Evolutionary conservation across 2,888 invertebrate genomes (phyloP).

Genomic region (Ichneumon xanthorius): DNA sequence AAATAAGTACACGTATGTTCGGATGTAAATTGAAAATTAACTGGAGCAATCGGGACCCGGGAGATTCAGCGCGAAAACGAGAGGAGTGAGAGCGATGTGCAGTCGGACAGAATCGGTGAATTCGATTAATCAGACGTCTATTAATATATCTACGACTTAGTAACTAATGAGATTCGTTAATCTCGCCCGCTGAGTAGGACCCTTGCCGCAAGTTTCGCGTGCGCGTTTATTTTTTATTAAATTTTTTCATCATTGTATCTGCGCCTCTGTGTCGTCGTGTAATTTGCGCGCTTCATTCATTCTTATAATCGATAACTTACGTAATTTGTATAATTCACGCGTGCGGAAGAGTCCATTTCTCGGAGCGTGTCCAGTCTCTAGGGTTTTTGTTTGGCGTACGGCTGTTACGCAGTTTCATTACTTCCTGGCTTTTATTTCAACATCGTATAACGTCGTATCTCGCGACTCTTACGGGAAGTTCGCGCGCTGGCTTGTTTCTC

Average conservation of each 20-base stretch:
- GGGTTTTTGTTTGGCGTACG: slow-evolving; percentile 74
- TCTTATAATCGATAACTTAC: slow-evolving; percentile 62
- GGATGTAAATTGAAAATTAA: slow-evolving; percentile 31
- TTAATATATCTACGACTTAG: slow-evolving; percentile 79
- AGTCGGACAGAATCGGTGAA: slow-evolving; percentile 67
- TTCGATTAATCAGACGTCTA: slow-evolving; percentile 80
- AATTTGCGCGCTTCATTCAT: slow-evolving; percentile 43
- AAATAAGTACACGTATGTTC: slow-evolving; percentile 58
- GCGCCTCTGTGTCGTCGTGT: slow-evolving; percentile 58
- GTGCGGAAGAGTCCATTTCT: slow-evolving; percentile 77
- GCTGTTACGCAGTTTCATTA: slow-evolving; percentile 75
- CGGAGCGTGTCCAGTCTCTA: slow-evolving; percentile 84
- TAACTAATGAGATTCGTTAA: slow-evolving; percentile 79
- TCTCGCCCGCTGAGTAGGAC: slow-evolving; percentile 83
- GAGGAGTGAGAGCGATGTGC: slow-evolving; percentile 53
- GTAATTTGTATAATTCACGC: slow-evolving; percentile 66
- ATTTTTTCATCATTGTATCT: background rate
- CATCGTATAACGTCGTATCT: slow-evolving; percentile 70
- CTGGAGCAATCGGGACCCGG: slow-evolving; percentile 13
- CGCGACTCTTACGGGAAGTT: background rate
- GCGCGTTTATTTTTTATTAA: background rate
- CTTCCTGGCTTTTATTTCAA: slow-evolving; percentile 78
- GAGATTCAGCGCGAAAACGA: slow-evolving; percentile 34
- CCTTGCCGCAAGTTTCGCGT: slow-evolving; percentile 70
- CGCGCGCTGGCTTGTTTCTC: background rate